phyloP scores from a whole-genome alignment of 2,113 vertebrate genomes.

The Ceyx margarethae region DNA sequence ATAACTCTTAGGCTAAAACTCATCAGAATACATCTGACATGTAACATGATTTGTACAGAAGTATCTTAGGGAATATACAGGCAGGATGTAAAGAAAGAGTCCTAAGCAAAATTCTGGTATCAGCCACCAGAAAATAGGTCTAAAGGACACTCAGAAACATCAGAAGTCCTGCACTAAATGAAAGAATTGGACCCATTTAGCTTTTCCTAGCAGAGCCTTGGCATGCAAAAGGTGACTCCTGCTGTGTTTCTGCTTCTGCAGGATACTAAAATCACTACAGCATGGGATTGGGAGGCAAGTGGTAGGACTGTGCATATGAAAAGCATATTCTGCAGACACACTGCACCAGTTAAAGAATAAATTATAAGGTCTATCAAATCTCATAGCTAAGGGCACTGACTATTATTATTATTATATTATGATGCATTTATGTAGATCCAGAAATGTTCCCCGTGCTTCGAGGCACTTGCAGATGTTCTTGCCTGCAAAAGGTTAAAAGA shows the following conservation, averaged over 20 bases:
- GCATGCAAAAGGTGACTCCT: not conserved
- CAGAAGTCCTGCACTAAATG: not conserved
- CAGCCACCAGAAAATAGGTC: not conserved
- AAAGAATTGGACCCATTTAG: not conserved
- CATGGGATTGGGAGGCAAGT: not conserved
- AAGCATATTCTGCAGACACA: not conserved
- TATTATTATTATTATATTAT: not conserved
- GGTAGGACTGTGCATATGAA: not conserved
- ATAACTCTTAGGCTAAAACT: no score
- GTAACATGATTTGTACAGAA: no score
- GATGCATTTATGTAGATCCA: constrained; percentile 24
- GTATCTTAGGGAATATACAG: no score
- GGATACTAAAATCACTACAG: not conserved
- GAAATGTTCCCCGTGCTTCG: not conserved
- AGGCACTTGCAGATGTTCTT: not conserved
- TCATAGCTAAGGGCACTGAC: not conserved
- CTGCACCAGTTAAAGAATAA: constrained; percentile 4
- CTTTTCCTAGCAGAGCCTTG: not conserved
- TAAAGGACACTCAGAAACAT: not conserved
- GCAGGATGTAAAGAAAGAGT: not conserved
- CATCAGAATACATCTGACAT: no score
- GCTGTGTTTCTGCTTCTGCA: not conserved
- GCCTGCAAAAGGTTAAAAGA: not conserved
- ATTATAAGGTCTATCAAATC: constrained; percentile 5
- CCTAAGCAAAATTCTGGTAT: not conserved